These are phyloP conservation scores for Telenomus remus DNA, from an alignment of 1,140 invertebrate species.

Conservation along the genomic window DNA sequence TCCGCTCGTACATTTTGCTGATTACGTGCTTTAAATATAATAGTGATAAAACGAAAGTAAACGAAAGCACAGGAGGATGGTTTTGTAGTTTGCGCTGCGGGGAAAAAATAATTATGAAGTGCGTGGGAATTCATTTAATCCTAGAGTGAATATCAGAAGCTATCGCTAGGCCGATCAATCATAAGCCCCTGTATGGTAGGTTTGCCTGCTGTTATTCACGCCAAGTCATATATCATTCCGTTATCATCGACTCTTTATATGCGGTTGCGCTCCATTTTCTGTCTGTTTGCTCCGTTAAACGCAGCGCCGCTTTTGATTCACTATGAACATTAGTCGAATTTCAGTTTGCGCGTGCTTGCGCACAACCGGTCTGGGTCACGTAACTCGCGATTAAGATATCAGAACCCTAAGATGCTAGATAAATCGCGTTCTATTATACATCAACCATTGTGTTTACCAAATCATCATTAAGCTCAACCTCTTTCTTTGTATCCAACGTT, in stretches of 20 bases:
- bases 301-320: conserved; percentile 69
- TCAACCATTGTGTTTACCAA: conserved; percentile 1
- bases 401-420: conserved; percentile 40
- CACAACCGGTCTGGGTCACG: conserved; percentile 51
- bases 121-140: conserved; percentile 74
- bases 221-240: conserved; percentile 76
- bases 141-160: conserved; percentile 71
- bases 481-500: too few relatives aligned
- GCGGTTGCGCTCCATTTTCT: conserved; percentile 77
- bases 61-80: neutral
- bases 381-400: conserved; percentile 56
- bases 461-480: conserved; percentile 18
- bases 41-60: neutral
- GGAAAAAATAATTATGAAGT: conserved; percentile 68
- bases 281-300: conserved; percentile 76
- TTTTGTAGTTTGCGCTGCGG: conserved; percentile 37
- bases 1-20: too few relatives aligned
- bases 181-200: conserved; percentile 61
- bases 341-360: conserved; percentile 64
- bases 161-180: conserved; percentile 74
- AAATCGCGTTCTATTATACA: conserved; percentile 39
- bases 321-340: conserved; percentile 72
- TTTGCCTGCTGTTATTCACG: conserved; percentile 66
- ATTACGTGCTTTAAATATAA: too few relatives aligned
- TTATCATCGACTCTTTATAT: conserved; percentile 78